Base-by-base conservation (phyloP, 1,140 invertebrate species). In the Rhopalosiphum maidis region DNA sequence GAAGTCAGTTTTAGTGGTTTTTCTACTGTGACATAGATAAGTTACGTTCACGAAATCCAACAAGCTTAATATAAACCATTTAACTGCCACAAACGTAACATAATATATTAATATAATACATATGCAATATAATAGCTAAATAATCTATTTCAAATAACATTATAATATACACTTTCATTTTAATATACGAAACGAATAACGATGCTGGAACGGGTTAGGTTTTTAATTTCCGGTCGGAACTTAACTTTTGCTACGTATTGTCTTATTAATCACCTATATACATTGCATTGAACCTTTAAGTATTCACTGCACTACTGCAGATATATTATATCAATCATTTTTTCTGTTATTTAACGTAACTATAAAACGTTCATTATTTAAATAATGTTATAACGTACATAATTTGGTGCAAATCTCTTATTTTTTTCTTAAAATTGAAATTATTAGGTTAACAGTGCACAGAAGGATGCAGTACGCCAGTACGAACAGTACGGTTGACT, bases 181-280 rank as follows among this genome's bases (percentile, higher is more conserved):
- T 15, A 68, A 68, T 68, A 68, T 68, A 68, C 30, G 11, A 30
- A 30, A 30, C 41, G 41, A 41, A 41, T 41, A 4, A 41, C 4
- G 11, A 15, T 68, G 60, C 25, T 68, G 60, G 30, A 11, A 68
- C 30, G 30, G 60, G 60, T n/a, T 68, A 68, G 60, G 60, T 68
- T 68, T 68, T 30, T 68, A 68, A 68, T 68, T 68, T 68, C 60
- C 60, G 60, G 60, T 68, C 60, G 60, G 60, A 68, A 68, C 60
- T 68, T 68, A 15, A 68, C 30, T 30, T 15, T 68, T 15, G 60
- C 25, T 68, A 51, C 48, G 18, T 51, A 68, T 68, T 68, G 60
- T 68, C 60, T 68, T n/a, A 30, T 30, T 68, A 68, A 68, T 68
- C 11, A n/a, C 30, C 25, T n/a, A 11, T 0, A 68, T 15, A 23